Evolutionary conservation across 2,797 vertebrate species (phyloP).

Genomic region (Fundulus diaphanus): DNA sequence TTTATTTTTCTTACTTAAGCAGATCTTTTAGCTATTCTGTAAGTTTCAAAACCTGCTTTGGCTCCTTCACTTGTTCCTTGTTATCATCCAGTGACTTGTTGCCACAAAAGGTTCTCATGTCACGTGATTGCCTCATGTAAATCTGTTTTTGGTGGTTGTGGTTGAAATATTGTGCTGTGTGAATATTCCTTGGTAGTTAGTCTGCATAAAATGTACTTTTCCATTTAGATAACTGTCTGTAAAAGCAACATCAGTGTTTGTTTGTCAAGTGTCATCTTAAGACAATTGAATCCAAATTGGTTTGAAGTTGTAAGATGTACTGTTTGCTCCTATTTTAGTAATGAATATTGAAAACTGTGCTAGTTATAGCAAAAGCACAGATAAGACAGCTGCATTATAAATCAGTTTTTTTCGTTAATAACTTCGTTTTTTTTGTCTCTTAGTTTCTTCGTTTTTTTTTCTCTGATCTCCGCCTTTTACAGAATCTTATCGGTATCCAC

Average conservation of each 20-base stretch:
- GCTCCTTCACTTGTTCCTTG: neutral
- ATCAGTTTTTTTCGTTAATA: neutral
- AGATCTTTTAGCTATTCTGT: neutral
- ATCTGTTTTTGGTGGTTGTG: neutral
- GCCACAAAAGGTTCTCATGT: neutral
- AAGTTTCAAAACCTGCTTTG: neutral
- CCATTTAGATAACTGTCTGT: neutral
- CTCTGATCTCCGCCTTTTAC: neutral
- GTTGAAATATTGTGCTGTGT: neutral
- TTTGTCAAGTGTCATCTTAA: too few species aligned
- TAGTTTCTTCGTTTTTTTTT: neutral
- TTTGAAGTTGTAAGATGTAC: neutral
- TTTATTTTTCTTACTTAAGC: neutral
- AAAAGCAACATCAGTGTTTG: neutral
- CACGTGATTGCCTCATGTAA: neutral
- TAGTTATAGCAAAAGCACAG: neutral
- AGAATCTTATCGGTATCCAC: slow-evolving; percentile 7
- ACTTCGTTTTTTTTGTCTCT: neutral
- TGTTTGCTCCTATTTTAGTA: neutral
- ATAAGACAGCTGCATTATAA: neutral
- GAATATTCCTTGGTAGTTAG: neutral
- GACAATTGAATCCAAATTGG: neutral
- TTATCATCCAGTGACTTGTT: neutral
- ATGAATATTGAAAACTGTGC: neutral
- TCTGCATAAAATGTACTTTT: neutral